Conservation (phyloP, 1,140 invertebrate species). For the Drosophila carrolli region DNA sequence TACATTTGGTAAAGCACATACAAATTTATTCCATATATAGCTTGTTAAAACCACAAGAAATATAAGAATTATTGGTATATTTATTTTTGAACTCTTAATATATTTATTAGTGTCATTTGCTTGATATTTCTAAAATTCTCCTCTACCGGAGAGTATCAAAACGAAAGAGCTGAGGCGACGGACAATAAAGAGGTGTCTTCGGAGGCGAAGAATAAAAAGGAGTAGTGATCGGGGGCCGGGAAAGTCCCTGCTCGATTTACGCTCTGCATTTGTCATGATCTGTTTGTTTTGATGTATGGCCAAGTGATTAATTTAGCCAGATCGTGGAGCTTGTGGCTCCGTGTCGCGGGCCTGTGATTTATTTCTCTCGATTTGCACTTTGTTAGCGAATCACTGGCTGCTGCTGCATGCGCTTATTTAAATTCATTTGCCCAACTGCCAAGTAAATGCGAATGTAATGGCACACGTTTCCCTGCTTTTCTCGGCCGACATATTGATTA, state of each 20-base stretch:
- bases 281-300: constrained; percentile 77
- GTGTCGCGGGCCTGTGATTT: constrained; percentile 45
- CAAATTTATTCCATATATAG: too few relatives aligned
- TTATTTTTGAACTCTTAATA: too few relatives aligned
- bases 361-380: constrained; percentile 69
- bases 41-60: too few relatives aligned
- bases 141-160: neutral
- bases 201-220: constrained; percentile 6
- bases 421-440: constrained; percentile 14
- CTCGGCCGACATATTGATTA: constrained; percentile 56
- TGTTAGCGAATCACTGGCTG: constrained; percentile 46
- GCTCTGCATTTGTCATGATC: constrained; percentile 78
- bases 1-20: too few relatives aligned
- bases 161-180: constrained; percentile 1
- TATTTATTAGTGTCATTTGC: neutral
- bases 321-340: constrained; percentile 34
- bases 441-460: constrained; percentile 51
- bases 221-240: constrained; percentile 8
- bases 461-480: neutral
- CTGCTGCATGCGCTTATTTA: constrained; percentile 3
- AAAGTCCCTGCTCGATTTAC: constrained; percentile 61
- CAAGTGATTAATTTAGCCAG: constrained; percentile 70
- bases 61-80: too few relatives aligned
- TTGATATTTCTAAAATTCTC: neutral
- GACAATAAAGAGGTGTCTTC: constrained; percentile 35